A percentile compares a stretch with the other conserved stretches of the same genome.
Evolutionary conservation across 2,797 vertebrate species (phyloP).

Genomic region (Protosalanx chinensis): DNA sequence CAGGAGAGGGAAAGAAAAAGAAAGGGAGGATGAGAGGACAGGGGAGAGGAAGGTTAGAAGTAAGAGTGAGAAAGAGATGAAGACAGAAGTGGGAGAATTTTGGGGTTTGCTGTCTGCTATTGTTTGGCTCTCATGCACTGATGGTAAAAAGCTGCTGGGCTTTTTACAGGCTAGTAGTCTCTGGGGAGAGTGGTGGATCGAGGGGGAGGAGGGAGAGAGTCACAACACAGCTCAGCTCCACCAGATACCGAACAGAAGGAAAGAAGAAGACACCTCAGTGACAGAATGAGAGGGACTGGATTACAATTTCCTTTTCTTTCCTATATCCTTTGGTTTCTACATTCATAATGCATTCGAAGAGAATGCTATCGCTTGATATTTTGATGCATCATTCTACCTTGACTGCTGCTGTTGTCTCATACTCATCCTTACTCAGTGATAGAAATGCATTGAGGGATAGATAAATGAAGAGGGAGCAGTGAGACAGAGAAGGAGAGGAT

Average conservation of each 20-base stretch:
- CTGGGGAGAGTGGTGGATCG: conserved; percentile 54
- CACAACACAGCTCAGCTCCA: conserved; percentile 60
- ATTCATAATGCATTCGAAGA: not conserved
- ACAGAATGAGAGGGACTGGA: conserved; percentile 29
- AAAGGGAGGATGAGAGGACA: conserved; percentile 13
- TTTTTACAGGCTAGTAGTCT: conserved; percentile 68
- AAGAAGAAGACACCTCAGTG: conserved; percentile 32
- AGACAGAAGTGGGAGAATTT: conserved; percentile 29
- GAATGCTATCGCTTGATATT: not conserved
- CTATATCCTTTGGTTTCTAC: conserved; percentile 3
- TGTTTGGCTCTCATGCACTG: conserved; percentile 60
- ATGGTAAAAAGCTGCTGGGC: conserved; percentile 63
- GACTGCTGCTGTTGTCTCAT: not conserved
- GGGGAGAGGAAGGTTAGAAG: conserved; percentile 16
- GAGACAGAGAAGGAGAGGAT: not conserved
- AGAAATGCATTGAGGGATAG: conserved; percentile 6
- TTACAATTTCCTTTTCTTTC: conserved; percentile 21
- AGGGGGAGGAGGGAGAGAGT: conserved; percentile 27
- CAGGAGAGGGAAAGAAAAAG: not conserved
- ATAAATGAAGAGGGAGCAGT: not conserved
- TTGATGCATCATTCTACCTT: conserved; percentile 17
- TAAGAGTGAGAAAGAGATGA: conserved; percentile 9
- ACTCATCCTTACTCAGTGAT: conserved; percentile 23
- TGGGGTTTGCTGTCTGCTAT: conserved; percentile 55
- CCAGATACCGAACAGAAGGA: conserved; percentile 54